Evolutionary conservation across 2,113 vertebrate species (phyloP).

Genomic region (Thinocorus orbignyianus): DNA sequence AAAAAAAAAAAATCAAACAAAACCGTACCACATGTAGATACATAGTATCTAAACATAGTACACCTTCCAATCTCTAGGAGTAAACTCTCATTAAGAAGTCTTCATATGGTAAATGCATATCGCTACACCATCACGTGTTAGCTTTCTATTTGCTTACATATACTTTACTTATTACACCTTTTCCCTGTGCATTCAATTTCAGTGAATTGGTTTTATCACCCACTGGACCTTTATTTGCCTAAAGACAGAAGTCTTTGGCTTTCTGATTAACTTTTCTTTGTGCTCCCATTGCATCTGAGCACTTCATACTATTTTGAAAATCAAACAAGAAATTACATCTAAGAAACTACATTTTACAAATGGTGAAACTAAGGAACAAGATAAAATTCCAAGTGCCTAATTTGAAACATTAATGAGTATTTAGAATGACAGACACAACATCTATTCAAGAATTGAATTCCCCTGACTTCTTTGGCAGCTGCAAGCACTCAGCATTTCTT

Average conservation of each 20-base stretch:
- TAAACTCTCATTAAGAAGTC: neutral
- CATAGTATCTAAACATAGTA: neutral
- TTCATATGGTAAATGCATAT: neutral
- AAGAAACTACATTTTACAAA: neutral
- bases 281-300: neutral
- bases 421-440: neutral
- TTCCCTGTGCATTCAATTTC: neutral
- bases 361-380: neutral
- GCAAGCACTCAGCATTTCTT: constrained; percentile 15
- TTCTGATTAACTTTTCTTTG: neutral
- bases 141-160: neutral
- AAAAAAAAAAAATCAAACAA: neutral
- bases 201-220: neutral
- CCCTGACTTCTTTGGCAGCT: constrained; percentile 14
- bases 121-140: neutral
- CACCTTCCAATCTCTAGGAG: neutral
- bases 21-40: neutral
- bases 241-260: neutral
- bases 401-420: neutral
- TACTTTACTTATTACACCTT: neutral
- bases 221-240: neutral
- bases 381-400: neutral
- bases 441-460: neutral
- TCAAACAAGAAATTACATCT: neutral
- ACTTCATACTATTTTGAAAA: neutral